Evolutionary conservation across 30 jellyfish, hydroid and myxozoan genomes (phyloP).

Genomic region (Rhopilema esculentum): DNA sequence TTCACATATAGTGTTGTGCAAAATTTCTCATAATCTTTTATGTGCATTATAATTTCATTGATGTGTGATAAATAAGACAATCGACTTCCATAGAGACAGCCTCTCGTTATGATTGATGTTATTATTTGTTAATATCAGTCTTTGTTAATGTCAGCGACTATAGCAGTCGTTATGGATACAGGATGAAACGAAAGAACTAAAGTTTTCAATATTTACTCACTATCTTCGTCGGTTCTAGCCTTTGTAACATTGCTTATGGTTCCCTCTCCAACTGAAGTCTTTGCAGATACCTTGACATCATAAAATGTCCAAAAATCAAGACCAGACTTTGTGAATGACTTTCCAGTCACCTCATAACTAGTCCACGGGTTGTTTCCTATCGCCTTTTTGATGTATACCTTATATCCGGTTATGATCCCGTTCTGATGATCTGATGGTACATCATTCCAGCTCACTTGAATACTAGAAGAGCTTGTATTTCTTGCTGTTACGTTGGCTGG

Average conservation of each 20-base stretch:
- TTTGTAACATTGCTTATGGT: slow-evolving; percentile 4
- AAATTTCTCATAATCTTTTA: too few species aligned
- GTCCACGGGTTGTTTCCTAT: slow-evolving; percentile 14
- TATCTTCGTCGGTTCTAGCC: slow-evolving; percentile 65
- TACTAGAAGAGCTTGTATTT: slow-evolving; percentile 54
- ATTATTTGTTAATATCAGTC: too few species aligned
- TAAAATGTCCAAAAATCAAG: slow-evolving; percentile 59
- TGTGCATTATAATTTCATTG: too few species aligned
- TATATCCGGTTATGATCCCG: slow-evolving; percentile 59
- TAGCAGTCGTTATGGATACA: too few species aligned
- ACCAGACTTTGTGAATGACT: slow-evolving; percentile 25
- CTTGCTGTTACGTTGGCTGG: slow-evolving; percentile 42
- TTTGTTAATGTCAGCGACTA: too few species aligned
- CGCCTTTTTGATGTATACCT: slow-evolving; percentile 17
- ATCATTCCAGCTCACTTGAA: slow-evolving; percentile 37
- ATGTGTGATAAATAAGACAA: too few species aligned
- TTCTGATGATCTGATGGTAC: slow-evolving; percentile 43
- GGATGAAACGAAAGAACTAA: too few species aligned
- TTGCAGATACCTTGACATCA: slow-evolving; percentile 48
- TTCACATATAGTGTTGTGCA: too few species aligned
- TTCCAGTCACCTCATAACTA: neutral
- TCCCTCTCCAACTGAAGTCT: slow-evolving; percentile 70
- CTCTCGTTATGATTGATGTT: too few species aligned
- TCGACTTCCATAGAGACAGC: too few species aligned
- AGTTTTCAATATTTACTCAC: slow-evolving; percentile 20